Evolutionary conservation across 2,888 invertebrate species (phyloP).

Genomic region (Ligdia adustata): DNA sequence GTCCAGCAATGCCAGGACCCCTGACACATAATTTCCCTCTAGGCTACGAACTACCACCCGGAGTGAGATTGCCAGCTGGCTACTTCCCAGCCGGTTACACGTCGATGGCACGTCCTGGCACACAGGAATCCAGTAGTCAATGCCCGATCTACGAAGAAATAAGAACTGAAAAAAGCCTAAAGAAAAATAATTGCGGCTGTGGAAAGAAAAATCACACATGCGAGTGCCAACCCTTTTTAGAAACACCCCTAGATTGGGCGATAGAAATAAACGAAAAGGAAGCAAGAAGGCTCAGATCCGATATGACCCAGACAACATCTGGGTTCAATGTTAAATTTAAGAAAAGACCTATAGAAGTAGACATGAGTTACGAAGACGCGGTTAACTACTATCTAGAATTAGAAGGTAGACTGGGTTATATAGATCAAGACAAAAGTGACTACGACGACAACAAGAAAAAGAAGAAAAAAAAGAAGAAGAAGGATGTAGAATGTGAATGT

Average conservation of each 20-base stretch:
- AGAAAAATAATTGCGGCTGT: background rate
- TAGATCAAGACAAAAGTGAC: constrained; percentile 15
- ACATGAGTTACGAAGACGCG: constrained; percentile 53
- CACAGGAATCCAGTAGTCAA: background rate
- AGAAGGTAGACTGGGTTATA: constrained; percentile 35
- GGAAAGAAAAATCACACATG: constrained; percentile 10
- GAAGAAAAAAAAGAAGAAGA: constrained; percentile 6
- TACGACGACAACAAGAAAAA: constrained; percentile 20
- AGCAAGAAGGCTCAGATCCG: constrained; percentile 45
- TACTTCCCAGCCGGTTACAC: background rate
- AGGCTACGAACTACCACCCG: background rate
- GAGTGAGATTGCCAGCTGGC: background rate
- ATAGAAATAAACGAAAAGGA: constrained; percentile 27
- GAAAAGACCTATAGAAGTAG: constrained; percentile 36
- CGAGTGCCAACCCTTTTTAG: constrained; percentile 23
- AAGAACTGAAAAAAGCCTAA: constrained; percentile 1
- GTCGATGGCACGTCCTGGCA: no score
- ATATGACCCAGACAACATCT: constrained; percentile 53
- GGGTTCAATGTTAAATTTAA: constrained; percentile 50
- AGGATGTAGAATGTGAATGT: constrained; percentile 42
- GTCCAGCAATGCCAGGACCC: background rate
- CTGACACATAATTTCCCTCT: background rate
- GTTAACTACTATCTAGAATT: constrained; percentile 35
- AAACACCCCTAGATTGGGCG: constrained; percentile 1
- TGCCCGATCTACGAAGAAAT: constrained; percentile 13